A percentile compares a stretch with the other conserved stretches of the same genome.
Evolutionary conservation across 2,113 vertebrate species (phyloP).

Genomic region (Artemisiospiza belli): DNA sequence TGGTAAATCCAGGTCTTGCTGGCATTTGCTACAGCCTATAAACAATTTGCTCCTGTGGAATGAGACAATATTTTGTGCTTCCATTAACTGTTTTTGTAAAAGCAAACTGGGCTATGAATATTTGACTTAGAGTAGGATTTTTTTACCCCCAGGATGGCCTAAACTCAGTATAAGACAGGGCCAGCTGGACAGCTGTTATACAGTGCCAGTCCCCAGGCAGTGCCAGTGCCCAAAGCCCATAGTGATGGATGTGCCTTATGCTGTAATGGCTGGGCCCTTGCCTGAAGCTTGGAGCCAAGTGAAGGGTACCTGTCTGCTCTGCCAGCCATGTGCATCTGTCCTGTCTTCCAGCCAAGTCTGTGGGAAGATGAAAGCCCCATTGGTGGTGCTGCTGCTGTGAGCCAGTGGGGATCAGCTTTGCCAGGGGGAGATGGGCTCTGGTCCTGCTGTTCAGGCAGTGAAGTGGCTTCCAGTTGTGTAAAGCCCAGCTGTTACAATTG

Average conservation of each 20-base stretch:
- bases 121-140: background rate
- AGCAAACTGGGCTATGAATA: background rate
- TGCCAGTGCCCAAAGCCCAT: background rate
- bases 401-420: background rate
- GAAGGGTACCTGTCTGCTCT: background rate
- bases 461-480: background rate
- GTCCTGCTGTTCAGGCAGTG: background rate
- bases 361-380: background rate
- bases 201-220: background rate
- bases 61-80: background rate
- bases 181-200: background rate
- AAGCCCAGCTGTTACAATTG: background rate
- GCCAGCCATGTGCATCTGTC: background rate
- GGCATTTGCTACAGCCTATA: background rate
- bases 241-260: background rate
- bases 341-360: background rate
- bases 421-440: background rate
- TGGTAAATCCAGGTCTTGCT: background rate
- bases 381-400: background rate
- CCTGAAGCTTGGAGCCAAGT: background rate
- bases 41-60: background rate
- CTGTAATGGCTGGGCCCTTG: background rate
- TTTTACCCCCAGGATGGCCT: background rate
- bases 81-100: background rate
- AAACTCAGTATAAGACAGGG: background rate